Evolutionary conservation across 2,888 invertebrate genomes (phyloP).

Genomic region (Amphipyra berbera): DNA sequence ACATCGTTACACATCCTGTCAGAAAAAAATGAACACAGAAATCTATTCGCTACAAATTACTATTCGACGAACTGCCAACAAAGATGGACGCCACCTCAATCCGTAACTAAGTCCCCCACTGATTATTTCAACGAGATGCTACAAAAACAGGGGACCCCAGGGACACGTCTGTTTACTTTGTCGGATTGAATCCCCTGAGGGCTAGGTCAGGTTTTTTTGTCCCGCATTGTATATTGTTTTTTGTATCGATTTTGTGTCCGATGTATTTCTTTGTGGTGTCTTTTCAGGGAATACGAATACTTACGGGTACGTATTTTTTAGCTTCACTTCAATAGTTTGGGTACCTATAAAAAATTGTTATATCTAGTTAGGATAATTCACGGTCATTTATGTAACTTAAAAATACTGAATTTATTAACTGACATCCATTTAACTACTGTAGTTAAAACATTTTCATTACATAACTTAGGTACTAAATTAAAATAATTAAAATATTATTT

Average conservation of each 20-base stretch:
- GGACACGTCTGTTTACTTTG: conserved; percentile 54
- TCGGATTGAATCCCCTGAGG: conserved; percentile 50
- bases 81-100: conserved; percentile 22
- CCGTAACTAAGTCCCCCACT: conserved; percentile 29
- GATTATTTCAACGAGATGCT: conserved; percentile 52
- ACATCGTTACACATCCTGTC: too few species aligned
- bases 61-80: neutral
- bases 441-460: too few species aligned
- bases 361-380: too few species aligned
- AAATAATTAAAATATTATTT: too few species aligned
- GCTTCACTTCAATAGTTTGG: too few species aligned
- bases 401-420: too few species aligned
- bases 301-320: neutral
- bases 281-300: neutral
- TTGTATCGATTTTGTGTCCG: conserved; percentile 21
- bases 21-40: neutral
- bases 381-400: too few species aligned
- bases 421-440: too few species aligned
- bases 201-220: conserved; percentile 42
- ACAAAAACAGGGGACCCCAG: conserved; percentile 43
- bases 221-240: conserved; percentile 41
- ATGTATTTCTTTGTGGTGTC: neutral
- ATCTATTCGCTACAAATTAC: neutral
- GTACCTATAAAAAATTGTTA: too few species aligned
- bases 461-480: too few species aligned